A percentile compares a stretch with the other conserved stretches of the same genome.
phyloP scores from a whole-genome alignment of 2,888 invertebrate species.

The Hypomecis atomaria region DNA sequence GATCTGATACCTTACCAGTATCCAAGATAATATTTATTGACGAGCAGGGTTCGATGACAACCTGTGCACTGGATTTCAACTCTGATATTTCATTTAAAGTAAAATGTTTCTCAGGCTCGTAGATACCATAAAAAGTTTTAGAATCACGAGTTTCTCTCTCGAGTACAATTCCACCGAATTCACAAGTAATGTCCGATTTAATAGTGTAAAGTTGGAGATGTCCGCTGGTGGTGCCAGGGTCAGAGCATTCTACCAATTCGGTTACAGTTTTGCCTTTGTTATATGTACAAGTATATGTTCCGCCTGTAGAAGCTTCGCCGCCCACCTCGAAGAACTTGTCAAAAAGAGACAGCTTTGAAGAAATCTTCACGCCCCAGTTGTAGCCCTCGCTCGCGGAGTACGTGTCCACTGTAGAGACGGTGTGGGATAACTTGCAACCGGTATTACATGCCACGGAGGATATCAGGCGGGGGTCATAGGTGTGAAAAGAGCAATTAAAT shows the following conservation, averaged over 20 bases:
- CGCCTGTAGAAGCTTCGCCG: constrained; percentile 1
- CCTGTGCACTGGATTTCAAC: neutral
- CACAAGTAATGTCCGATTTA: neutral
- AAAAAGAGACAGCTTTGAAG: neutral
- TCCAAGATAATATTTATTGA: neutral
- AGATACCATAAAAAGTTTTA: no score
- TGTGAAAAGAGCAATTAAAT: neutral
- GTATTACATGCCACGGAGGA: neutral
- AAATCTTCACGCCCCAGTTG: constrained; percentile 6
- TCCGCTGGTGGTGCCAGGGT: neutral
- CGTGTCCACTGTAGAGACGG: constrained; percentile 6
- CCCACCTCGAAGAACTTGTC: neutral
- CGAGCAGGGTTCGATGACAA: neutral
- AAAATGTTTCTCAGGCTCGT: neutral
- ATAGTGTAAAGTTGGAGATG: neutral
- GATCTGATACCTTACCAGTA: neutral
- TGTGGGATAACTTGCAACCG: neutral
- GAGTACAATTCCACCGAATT: neutral
- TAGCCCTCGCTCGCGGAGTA: constrained; percentile 1
- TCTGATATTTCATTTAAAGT: neutral
- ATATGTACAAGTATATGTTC: neutral
- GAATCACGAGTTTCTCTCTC: neutral
- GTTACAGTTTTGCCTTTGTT: neutral
- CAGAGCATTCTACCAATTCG: neutral
- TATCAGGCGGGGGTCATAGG: constrained; percentile 2